phyloP scores from a whole-genome alignment of 1,140 invertebrate species.

The Macrostomum lignano region DNA sequence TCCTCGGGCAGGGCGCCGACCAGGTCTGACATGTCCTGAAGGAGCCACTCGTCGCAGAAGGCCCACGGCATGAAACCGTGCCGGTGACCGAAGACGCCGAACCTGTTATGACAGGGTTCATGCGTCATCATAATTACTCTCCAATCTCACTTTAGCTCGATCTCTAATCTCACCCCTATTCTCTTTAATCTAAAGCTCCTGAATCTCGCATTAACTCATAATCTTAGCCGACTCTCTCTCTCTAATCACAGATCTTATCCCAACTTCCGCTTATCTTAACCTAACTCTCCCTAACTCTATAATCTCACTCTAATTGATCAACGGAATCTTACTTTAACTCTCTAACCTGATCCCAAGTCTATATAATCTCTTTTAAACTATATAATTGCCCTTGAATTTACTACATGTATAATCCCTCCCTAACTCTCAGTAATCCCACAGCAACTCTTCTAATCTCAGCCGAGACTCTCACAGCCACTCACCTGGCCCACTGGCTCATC shows the following conservation, averaged over 20 bases:
- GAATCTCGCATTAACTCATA: too few relatives aligned
- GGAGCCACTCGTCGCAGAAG: slow-evolving; percentile 27
- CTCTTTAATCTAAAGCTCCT: neutral
- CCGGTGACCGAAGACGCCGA: slow-evolving; percentile 28
- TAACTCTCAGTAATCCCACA: slow-evolving; percentile 25
- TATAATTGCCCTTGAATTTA: slow-evolving; percentile 3
- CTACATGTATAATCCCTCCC: slow-evolving; percentile 4
- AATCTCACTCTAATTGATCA: too few relatives aligned
- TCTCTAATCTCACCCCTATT: slow-evolving; percentile 6
- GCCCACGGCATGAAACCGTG: slow-evolving; percentile 29
- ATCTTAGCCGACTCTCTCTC: too few relatives aligned
- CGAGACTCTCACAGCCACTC: too few relatives aligned
- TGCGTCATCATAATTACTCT: too few relatives aligned
- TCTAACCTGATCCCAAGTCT: slow-evolving; percentile 6
- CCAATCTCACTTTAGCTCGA: slow-evolving; percentile 4
- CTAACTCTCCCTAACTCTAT: too few relatives aligned
- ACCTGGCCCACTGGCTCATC: neutral
- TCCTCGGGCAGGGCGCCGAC: slow-evolving; percentile 28
- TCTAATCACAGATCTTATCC: too few relatives aligned
- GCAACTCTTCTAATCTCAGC: too few relatives aligned
- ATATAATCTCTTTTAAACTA: neutral
- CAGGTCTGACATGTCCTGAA: slow-evolving; percentile 24
- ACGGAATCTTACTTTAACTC: slow-evolving; percentile 8
- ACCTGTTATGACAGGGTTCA: too few relatives aligned
- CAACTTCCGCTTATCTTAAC: too few relatives aligned